phyloP scores from a whole-genome alignment of 2,113 vertebrate genomes.

The Varanus salvator region DNA sequence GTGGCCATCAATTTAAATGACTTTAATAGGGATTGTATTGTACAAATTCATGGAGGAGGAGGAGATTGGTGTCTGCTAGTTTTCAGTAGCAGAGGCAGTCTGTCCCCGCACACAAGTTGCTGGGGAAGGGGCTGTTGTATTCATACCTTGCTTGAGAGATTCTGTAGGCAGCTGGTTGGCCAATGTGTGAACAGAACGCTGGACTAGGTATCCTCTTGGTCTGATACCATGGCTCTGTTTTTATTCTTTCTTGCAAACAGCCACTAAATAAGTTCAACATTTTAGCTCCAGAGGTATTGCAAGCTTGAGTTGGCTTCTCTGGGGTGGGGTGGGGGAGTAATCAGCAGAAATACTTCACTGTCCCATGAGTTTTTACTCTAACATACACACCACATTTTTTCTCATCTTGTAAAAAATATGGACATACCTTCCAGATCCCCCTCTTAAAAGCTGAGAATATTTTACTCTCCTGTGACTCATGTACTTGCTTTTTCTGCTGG shows the following conservation, averaged over 20 bases:
- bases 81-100: too few relatives aligned
- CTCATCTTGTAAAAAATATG: background rate
- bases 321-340: background rate
- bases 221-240: too few relatives aligned
- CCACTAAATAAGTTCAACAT: background rate
- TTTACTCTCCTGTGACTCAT: slow-evolving; percentile 61
- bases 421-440: background rate
- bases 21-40: too few relatives aligned
- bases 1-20: too few relatives aligned
- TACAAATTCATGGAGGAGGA: too few relatives aligned
- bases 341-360: background rate
- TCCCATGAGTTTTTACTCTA: background rate
- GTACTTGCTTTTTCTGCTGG: slow-evolving; percentile 68
- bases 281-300: background rate
- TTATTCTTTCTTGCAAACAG: background rate
- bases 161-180: too few relatives aligned
- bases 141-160: too few relatives aligned
- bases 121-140: too few relatives aligned
- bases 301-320: background rate
- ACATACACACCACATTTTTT: background rate
- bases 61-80: too few relatives aligned
- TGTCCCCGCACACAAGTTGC: too few relatives aligned
- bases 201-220: too few relatives aligned
- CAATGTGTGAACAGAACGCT: too few relatives aligned
- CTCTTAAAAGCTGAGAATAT: slow-evolving; percentile 3